Base-by-base conservation (phyloP, 1,140 invertebrate genomes). In the Euborellia annulipes region DNA sequence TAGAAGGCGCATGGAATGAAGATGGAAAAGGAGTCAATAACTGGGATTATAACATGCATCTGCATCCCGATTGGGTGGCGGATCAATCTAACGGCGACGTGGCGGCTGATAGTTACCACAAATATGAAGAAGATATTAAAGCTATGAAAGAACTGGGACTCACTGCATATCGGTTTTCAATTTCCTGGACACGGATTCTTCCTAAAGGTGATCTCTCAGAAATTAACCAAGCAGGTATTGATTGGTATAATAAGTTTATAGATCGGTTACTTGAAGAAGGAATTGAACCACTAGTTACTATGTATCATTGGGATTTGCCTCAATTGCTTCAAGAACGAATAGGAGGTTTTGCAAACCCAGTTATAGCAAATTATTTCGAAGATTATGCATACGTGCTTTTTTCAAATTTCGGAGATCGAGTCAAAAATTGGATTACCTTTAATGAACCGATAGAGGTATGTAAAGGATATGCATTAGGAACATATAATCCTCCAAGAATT, bases 271-370 rank as follows among this genome's bases (percentile, higher is more conserved):
- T 72, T 0, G 61, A 58, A 32, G 65, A 70, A 27, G 67, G 68
- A 36, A 79, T 82, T 36, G 58, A 70, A 34, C 61, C 63, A 9
- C 51, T 62, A n/a, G 75, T 78, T 0, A 80, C 77, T 0, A 68
- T 82, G 19, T 80, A 79, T 53, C 77, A 80, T 50, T 82, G 78
- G 77, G 79, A 82, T 45, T 56, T 79, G 36, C 78, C 78, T 0
- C 69, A 77, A 49, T 60, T 59, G 14, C 51, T 81, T 3, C 74
- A 79, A 54, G 70, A 77, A 36, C 50, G 73, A 13, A n/a, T n/a
- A n/a, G 76, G 75, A 3, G 76, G 75, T 2, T 78, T 75, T 75
- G 58, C 68, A 2, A 79, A 78, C 55, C 67, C 69, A 2, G 49
- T 66, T 21, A 67, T 78, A 37, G 65, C 68, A 13, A 68, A 72